phyloP scores from a whole-genome alignment of 2,888 invertebrate genomes.

The Troides helena region DNA sequence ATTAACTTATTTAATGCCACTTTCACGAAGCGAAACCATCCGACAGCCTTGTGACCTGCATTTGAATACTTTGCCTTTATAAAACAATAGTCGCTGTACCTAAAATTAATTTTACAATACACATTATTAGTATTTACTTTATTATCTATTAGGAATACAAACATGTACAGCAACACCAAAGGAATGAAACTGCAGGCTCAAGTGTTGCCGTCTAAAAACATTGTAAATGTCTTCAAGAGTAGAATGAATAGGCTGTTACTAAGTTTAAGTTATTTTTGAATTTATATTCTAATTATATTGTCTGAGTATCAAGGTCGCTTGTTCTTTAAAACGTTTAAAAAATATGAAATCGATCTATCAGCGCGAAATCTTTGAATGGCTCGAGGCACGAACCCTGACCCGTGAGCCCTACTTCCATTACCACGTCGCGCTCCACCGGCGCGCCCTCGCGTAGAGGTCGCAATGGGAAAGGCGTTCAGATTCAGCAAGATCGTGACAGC shows the following conservation, averaged over 20 bases:
- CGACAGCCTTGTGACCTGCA: slow-evolving; percentile 6
- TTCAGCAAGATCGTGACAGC: slow-evolving; percentile 6
- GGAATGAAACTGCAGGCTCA: too few relatives aligned
- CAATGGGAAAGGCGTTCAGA: slow-evolving; percentile 14
- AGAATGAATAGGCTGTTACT: too few relatives aligned
- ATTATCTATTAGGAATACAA: too few relatives aligned
- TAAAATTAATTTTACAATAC: too few relatives aligned
- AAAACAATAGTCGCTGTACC: background rate
- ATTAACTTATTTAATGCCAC: slow-evolving; percentile 19
- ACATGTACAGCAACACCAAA: too few relatives aligned
- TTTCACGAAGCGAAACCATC: slow-evolving; percentile 12
- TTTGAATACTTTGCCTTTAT: background rate
- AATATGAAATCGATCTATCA: background rate
- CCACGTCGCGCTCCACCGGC: slow-evolving; percentile 33
- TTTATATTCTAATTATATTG: background rate
- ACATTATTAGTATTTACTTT: too few relatives aligned
- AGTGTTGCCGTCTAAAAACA: too few relatives aligned
- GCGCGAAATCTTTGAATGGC: background rate
- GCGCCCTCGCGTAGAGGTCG: slow-evolving; percentile 38
- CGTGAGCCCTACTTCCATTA: slow-evolving; percentile 33
- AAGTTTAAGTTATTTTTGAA: too few relatives aligned
- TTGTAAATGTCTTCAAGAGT: too few relatives aligned
- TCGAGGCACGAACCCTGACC: slow-evolving; percentile 38
- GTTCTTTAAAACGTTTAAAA: background rate
- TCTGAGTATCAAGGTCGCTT: background rate